Evolutionary conservation across 2,113 vertebrate species (phyloP).

Genomic region (Thoracochromis brauschi): DNA sequence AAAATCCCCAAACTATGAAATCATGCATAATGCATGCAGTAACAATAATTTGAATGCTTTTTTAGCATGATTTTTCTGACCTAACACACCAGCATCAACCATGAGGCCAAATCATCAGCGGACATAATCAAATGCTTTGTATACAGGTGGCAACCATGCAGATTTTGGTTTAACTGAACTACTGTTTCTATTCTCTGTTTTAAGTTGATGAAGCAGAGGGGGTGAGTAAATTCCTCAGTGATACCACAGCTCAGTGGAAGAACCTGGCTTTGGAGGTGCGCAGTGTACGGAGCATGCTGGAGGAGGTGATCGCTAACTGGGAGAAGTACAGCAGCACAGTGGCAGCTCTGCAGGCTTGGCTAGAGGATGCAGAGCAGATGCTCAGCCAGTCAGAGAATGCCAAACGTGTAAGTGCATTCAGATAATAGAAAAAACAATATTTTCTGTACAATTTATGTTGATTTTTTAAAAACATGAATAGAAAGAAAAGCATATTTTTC

Average conservation of each 20-base stretch:
- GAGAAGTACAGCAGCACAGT: conserved; percentile 89
- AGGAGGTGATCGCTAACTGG: conserved; percentile 95
- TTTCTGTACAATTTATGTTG: not conserved
- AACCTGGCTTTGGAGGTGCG: conserved; percentile 91
- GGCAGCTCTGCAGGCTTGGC: conserved; percentile 90
- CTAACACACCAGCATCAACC: not conserved
- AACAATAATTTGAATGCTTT: conserved; percentile 3
- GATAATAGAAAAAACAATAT: not conserved
- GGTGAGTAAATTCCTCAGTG: conserved; percentile 87
- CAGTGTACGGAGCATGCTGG: conserved; percentile 95
- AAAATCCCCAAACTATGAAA: not conserved
- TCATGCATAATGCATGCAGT: conserved; percentile 30
- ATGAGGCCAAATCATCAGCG: not conserved
- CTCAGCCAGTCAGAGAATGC: conserved; percentile 84
- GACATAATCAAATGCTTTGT: not conserved
- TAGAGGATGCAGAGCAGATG: conserved; percentile 96
- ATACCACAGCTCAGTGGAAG: conserved; percentile 89
- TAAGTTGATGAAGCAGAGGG: conserved; percentile 89
- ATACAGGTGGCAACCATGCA: not conserved
- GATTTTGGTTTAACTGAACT: not conserved
- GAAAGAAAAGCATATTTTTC: not conserved
- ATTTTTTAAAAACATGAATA: not conserved
- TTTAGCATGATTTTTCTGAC: conserved; percentile 19
- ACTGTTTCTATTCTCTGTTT: not conserved
- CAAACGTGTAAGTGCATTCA: conserved; percentile 78